These are phyloP conservation scores for Drosophila parvula DNA, from an alignment of 1,140 invertebrate genomes.

Conservation along the genomic window DNA sequence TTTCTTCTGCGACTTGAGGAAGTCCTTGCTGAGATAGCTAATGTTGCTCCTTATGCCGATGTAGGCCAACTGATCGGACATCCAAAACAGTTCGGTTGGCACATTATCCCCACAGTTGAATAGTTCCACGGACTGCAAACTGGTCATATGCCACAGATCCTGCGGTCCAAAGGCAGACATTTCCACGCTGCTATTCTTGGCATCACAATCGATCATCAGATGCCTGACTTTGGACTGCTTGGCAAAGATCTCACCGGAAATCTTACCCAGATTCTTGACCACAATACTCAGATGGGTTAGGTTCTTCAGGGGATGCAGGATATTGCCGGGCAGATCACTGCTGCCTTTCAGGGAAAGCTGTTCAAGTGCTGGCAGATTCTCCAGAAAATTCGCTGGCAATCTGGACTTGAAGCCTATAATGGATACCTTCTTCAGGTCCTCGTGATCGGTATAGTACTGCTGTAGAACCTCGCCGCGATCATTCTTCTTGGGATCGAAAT, in stretches of 20 bases:
- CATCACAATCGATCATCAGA: slow-evolving; percentile 61
- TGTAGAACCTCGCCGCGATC: slow-evolving; percentile 59
- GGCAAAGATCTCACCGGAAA: slow-evolving; percentile 63
- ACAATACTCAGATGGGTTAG: slow-evolving; percentile 54
- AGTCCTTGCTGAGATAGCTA: slow-evolving; percentile 65
- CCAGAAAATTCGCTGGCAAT: slow-evolving; percentile 51
- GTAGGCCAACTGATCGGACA: slow-evolving; percentile 60
- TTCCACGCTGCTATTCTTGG: slow-evolving; percentile 68
- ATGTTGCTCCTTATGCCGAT: slow-evolving; percentile 70
- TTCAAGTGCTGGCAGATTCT: slow-evolving; percentile 47
- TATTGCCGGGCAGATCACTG: slow-evolving; percentile 53
- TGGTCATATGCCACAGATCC: slow-evolving; percentile 67
- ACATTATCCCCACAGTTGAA: slow-evolving; percentile 71
- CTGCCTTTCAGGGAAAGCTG: slow-evolving; percentile 56
- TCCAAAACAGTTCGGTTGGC: slow-evolving; percentile 70
- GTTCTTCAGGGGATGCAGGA: slow-evolving; percentile 54
- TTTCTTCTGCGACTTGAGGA: slow-evolving; percentile 57
- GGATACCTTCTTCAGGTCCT: slow-evolving; percentile 41
- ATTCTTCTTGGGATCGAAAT: slow-evolving; percentile 62
- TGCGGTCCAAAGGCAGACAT: slow-evolving; percentile 65
- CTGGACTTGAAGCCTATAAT: slow-evolving; percentile 59
- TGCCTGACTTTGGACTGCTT: slow-evolving; percentile 52
- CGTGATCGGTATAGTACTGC: slow-evolving; percentile 61
- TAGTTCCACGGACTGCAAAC: slow-evolving; percentile 60
- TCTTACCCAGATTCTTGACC: slow-evolving; percentile 58